These are phyloP conservation scores for Suricata suricatta DNA, from an alignment of 2,113 vertebrate species.

Conservation along the genomic window DNA sequence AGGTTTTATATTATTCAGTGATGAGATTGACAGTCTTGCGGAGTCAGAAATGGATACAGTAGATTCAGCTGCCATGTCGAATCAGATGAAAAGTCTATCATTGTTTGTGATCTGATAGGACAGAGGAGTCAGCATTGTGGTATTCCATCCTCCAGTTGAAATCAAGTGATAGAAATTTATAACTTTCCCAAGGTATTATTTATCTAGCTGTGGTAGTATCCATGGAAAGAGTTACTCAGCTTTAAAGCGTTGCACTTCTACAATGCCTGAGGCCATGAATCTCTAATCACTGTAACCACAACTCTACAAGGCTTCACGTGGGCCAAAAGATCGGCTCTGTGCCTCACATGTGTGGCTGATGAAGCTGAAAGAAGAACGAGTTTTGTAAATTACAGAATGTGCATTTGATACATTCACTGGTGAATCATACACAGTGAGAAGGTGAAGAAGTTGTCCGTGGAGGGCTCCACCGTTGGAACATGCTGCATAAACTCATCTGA, in stretches of 20 bases:
- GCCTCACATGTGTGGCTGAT: no score
- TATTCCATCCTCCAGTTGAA: constrained; percentile 51
- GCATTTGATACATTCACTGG: not conserved
- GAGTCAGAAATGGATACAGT: constrained; percentile 61
- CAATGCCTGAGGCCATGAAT: not conserved
- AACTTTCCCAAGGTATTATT: constrained; percentile 56
- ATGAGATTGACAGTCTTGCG: constrained; percentile 51
- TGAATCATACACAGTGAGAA: not conserved
- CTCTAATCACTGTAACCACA: not conserved
- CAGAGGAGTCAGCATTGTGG: not conserved
- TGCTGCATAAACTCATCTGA: not conserved
- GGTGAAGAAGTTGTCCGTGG: not conserved
- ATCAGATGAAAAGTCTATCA: constrained; percentile 71
- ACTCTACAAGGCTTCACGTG: not conserved
- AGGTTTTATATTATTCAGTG: constrained; percentile 57
- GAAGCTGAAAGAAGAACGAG: not conserved
- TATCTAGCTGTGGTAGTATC: not conserved
- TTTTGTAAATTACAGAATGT: not conserved
- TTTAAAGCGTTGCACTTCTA: constrained; percentile 38
- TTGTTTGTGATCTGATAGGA: constrained; percentile 65
- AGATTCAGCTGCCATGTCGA: constrained; percentile 67
- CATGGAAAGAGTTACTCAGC: not conserved
- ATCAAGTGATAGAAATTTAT: constrained; percentile 65
- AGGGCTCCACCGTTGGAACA: not conserved
- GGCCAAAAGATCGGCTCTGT: not conserved